phyloP scores from a whole-genome alignment of 2,888 invertebrate genomes.

The Rhyacophila evoluta region DNA sequence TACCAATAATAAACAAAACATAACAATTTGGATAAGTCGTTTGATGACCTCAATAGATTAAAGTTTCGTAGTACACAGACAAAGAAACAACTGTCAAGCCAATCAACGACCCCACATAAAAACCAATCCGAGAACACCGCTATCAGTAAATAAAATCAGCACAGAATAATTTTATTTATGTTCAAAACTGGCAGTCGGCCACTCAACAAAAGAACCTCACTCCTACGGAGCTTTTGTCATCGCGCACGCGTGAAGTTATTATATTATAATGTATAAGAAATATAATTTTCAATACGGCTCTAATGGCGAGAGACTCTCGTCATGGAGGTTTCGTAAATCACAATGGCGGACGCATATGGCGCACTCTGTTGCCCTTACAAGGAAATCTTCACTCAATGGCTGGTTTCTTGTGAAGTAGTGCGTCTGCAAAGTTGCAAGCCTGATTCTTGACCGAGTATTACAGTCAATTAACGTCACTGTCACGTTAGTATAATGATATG shows the following conservation, averaged over 20 bases:
- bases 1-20: too few species aligned
- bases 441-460: not conserved
- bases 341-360: conserved; percentile 11
- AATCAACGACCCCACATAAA: conserved; percentile 2
- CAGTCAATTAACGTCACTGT: not conserved
- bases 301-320: not conserved
- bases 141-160: not conserved
- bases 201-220: not conserved
- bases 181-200: not conserved
- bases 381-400: not conserved
- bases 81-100: not conserved
- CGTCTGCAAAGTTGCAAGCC: not conserved
- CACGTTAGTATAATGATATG: not conserved
- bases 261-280: not conserved
- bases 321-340: not conserved
- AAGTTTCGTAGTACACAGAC: not conserved
- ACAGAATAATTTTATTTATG: not conserved
- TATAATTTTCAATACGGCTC: not conserved
- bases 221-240: not conserved
- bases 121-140: not conserved
- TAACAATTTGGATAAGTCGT: not conserved
- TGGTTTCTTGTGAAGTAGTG: not conserved
- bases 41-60: not conserved
- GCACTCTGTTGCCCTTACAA: not conserved
- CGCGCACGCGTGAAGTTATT: not conserved